A percentile compares a stretch with the other conserved stretches of the same genome.
Conservation (phyloP, 1,140 invertebrate genomes). For the Hirudo medicinalis region DNA sequence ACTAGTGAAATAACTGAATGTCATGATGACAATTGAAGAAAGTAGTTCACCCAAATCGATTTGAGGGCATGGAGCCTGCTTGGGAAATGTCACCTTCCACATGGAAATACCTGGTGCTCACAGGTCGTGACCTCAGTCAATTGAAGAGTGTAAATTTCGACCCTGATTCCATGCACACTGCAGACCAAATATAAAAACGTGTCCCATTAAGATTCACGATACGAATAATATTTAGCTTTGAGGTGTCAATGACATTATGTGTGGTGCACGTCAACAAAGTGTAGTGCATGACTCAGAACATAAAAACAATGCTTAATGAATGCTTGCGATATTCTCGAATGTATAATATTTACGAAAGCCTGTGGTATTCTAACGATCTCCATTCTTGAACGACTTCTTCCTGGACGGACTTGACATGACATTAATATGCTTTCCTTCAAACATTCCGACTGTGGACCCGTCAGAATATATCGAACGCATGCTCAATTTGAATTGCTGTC, state of each 20-base stretch:
- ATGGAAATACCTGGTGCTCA: slow-evolving; percentile 93
- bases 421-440: slow-evolving; percentile 96
- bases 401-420: slow-evolving; percentile 99
- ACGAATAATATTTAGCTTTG: too few species aligned
- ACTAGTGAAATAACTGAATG: too few species aligned
- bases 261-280: too few species aligned
- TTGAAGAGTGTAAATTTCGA: slow-evolving; percentile 99
- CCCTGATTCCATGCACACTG: slow-evolving; percentile 93
- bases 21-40: too few species aligned
- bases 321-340: neutral
- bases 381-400: slow-evolving; percentile 98
- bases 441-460: slow-evolving; percentile 93
- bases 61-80: slow-evolving; percentile 94
- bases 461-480: slow-evolving; percentile 99
- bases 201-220: too few species aligned
- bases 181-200: slow-evolving; percentile 26
- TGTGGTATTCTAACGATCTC: slow-evolving; percentile 58
- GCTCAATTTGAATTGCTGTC: slow-evolving; percentile 97
- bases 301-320: neutral
- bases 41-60: slow-evolving; percentile 67
- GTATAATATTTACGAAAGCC: neutral
- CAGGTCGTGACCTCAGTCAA: slow-evolving; percentile 89
- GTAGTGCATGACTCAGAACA: too few species aligned
- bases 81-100: slow-evolving; percentile 99
- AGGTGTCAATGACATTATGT: too few species aligned